Percentiles rank a stretch among this genome's conserved stretches.
Conservation (phyloP, 1,140 invertebrate species). For the Microplitis demolitor region DNA sequence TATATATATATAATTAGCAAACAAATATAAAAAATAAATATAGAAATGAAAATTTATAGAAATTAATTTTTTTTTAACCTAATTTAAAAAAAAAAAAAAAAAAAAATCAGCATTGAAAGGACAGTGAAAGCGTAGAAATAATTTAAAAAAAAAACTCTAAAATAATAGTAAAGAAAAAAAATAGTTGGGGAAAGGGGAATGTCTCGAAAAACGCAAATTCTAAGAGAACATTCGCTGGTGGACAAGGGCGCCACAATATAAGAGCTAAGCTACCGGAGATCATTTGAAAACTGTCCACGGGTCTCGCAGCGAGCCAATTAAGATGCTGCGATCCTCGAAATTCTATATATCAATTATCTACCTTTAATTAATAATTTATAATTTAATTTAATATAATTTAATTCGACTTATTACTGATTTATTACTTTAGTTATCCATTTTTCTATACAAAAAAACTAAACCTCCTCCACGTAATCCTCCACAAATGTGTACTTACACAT, state of each 20-base stretch:
- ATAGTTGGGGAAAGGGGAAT: conserved; percentile 24
- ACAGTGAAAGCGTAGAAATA: conserved; percentile 3
- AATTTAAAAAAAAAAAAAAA: conserved; percentile 4
- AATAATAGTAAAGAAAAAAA: conserved; percentile 14
- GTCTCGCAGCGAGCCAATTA: conserved; percentile 59
- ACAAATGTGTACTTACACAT: background rate
- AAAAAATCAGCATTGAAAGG: background rate
- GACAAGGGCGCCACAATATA: conserved; percentile 51
- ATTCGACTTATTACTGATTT: conserved; percentile 58
- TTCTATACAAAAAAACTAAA: conserved; percentile 36
- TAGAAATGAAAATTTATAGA: background rate
- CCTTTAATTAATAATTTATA: conserved; percentile 37
- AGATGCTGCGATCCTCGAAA: conserved; percentile 59
- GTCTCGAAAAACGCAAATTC: conserved; percentile 44
- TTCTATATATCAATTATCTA: conserved; percentile 58
- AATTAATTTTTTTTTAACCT: background rate
- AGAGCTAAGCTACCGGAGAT: conserved; percentile 63
- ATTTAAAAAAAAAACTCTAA: conserved; percentile 10
- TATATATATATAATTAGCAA: background rate
- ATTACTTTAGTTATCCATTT: conserved; percentile 57
- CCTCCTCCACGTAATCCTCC: background rate
- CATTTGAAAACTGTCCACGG: conserved; percentile 63
- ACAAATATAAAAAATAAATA: too few species aligned
- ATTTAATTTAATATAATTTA: conserved; percentile 50
- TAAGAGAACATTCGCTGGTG: conserved; percentile 40